Percentiles rank a stretch among this genome's conserved stretches.
Evolutionary conservation across 2,113 vertebrate species (phyloP).

Genomic region (Lethenteron camtschaticum): DNA sequence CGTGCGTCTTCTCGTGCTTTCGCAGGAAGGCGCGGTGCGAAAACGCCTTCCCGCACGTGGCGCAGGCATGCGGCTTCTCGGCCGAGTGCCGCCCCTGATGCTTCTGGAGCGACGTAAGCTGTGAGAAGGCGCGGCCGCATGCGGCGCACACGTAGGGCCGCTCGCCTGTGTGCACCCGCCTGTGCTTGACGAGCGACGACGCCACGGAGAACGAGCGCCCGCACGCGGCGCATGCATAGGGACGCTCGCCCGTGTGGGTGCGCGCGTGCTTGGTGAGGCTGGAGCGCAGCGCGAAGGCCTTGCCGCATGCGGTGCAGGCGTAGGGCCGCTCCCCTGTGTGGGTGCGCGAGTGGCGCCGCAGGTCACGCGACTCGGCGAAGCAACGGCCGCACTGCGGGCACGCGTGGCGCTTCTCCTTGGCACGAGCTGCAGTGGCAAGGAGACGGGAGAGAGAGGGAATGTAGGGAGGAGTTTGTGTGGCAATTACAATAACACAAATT

Average conservation of each 20-base stretch:
- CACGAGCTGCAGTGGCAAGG: neutral
- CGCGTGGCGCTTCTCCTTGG: conserved; percentile 2
- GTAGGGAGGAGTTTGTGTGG: no score
- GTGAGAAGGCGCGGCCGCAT: neutral
- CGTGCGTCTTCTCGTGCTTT: neutral
- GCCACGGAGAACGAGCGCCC: neutral
- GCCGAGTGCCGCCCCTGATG: neutral
- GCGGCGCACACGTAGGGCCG: neutral
- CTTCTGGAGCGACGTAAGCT: neutral
- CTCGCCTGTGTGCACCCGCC: neutral
- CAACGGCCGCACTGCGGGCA: conserved; percentile 1
- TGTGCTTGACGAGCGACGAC: neutral
- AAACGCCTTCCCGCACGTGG: conserved; percentile 4
- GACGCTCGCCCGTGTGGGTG: conserved; percentile 4
- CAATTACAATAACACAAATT: no score
- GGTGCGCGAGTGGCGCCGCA: neutral
- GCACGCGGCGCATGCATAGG: neutral
- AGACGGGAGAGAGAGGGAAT: no score
- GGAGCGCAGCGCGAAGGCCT: neutral
- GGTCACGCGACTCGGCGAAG: neutral
- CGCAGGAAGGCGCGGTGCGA: neutral
- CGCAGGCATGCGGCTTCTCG: conserved; percentile 1
- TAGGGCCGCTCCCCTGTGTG: conserved; percentile 3
- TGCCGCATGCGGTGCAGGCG: neutral
- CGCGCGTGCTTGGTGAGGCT: neutral